These are phyloP conservation scores for Hetaerina titia DNA, from an alignment of 2,888 invertebrate species.

Conservation along the genomic window DNA sequence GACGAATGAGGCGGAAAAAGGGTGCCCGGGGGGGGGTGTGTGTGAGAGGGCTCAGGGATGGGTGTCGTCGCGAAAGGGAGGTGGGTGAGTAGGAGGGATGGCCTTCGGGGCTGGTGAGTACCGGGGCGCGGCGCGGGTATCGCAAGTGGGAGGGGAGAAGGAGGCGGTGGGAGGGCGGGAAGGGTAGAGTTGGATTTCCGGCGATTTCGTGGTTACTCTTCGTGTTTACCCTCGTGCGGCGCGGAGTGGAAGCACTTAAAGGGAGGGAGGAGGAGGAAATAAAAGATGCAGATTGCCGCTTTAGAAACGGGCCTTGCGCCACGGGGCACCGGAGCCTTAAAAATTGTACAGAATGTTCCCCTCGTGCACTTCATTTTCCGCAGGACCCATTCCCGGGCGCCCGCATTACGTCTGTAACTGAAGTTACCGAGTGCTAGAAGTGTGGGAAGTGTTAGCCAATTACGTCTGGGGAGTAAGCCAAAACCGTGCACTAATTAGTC, in stretches of 20 bases:
- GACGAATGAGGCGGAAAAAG: background rate
- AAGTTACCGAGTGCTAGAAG: background rate
- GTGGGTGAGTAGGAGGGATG: too few relatives aligned
- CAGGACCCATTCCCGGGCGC: background rate
- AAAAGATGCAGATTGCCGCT: background rate
- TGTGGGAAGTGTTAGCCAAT: background rate
- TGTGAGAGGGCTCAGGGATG: too few relatives aligned
- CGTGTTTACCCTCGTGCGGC: slow-evolving; percentile 4
- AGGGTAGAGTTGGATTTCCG: background rate
- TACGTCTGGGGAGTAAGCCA: background rate
- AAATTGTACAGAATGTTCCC: background rate
- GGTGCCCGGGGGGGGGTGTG: background rate
- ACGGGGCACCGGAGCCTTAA: background rate
- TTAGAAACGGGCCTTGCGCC: background rate
- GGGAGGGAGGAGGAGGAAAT: background rate
- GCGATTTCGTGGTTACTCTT: background rate
- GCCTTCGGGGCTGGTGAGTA: too few relatives aligned
- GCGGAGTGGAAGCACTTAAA: background rate
- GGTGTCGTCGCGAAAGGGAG: too few relatives aligned
- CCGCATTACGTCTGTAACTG: background rate
- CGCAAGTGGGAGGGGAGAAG: too few relatives aligned
- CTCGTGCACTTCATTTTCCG: background rate
- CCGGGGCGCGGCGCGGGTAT: too few relatives aligned
- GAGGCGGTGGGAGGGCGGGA: background rate
- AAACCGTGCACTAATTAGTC: slow-evolving; percentile 3